phyloP scores from a whole-genome alignment of 2,888 invertebrate genomes.

The Branchellion lobata region DNA sequence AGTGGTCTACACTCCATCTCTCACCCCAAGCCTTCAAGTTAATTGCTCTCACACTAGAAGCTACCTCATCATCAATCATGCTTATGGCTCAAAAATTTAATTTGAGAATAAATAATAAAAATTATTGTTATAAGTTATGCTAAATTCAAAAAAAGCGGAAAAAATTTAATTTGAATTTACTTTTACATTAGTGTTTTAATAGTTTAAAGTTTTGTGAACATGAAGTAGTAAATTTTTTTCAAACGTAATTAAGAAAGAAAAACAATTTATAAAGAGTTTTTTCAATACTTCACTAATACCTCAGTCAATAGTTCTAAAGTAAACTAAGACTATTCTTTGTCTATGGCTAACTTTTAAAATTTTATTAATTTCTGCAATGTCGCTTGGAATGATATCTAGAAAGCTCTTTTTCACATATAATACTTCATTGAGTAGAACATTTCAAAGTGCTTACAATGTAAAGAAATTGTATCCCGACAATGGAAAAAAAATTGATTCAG shows the following conservation, averaged over 20 bases:
- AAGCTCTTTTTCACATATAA: neutral
- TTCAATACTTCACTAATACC: neutral
- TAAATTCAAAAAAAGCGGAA: no score
- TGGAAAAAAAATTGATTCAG: neutral
- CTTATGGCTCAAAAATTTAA: neutral
- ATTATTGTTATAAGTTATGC: no score
- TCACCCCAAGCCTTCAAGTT: slow-evolving; percentile 84
- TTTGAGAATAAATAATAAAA: no score
- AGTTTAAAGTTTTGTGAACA: no score
- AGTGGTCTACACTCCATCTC: slow-evolving; percentile 89
- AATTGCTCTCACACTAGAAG: slow-evolving; percentile 21
- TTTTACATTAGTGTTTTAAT: no score
- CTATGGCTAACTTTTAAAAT: neutral
- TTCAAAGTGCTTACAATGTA: neutral
- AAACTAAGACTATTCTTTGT: neutral
- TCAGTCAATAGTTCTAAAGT: neutral
- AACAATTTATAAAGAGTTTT: neutral
- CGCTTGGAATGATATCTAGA: neutral
- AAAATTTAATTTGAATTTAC: no score
- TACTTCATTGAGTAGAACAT: neutral
- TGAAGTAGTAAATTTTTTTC: no score
- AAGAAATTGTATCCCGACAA: neutral
- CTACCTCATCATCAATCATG: neutral
- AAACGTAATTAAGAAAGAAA: no score
- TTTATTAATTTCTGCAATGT: neutral